Evolutionary conservation across 2,888 invertebrate species (phyloP), one percentile per base, ranked within the genome.

Genomic region (Antheraea assamensis): DNA sequence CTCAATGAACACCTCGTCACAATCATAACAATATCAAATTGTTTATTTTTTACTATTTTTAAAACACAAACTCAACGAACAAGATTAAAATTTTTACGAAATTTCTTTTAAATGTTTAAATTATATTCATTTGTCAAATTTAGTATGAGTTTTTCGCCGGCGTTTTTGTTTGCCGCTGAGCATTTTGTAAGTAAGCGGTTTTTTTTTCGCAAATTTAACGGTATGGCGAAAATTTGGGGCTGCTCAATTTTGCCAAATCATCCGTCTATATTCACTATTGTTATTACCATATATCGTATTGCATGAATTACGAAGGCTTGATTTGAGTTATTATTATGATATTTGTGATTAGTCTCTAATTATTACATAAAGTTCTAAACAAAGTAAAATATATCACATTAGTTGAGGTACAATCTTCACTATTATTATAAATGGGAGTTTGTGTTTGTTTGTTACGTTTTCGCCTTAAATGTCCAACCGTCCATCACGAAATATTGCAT

Each of bases 1-100:
- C 74, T 83, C 87, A 88, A 83, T 88, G 88, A 82, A 76, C 88
- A 84, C 83, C 82, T 80, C 81, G 81, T 80, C 84, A 87, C 86
- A 86, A 87, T 68, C 68, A 68, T 68, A 68, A 70, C 73, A 70
- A 70, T 73, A 73, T 70, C 21, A 31, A 68, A n/a, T 68, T 8
- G 68, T 35, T 31, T 35, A 68, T 21, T 35, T 68, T 35, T 27
- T 64, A 64, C 13, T 64, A 30, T 64, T 64, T 24, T 58, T 58
- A 24, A 24, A 58, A 24, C 42, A 42, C 42, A 42, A 42, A 42
- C 42, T 58, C 24, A 58, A 24, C n/a, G 58, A n/a, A 24, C 58
- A 8, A 58, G 24, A 24, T 24, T 24, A 24, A 58, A 58, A 24
- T 24, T 24, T 7, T 13, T 58, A 58, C 24, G n/a, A 10, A 58